These are phyloP conservation scores for mouse (Mus musculus) DNA, from an alignment of 2,113 vertebrate genomes.

Conservation along the genomic window DNA sequence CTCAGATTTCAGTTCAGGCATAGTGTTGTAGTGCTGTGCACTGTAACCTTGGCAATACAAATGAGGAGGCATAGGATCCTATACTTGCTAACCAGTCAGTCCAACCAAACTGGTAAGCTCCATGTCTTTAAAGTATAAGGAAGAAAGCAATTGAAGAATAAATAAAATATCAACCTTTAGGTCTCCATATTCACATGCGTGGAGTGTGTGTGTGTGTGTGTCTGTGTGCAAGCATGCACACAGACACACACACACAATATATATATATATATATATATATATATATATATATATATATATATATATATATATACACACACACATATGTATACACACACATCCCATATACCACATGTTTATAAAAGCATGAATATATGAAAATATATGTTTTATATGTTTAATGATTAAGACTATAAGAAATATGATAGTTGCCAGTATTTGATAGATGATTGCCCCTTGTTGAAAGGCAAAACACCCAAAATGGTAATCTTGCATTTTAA, in stretches of 20 bases:
- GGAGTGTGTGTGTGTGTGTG: too few species aligned
- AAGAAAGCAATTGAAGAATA: not conserved
- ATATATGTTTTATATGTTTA: not conserved
- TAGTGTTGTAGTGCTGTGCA: too few species aligned
- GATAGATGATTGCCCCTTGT: not conserved
- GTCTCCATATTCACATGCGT: not conserved
- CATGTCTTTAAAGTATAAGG: not conserved
- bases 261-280: too few species aligned
- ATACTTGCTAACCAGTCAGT: not conserved
- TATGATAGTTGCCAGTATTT: not conserved
- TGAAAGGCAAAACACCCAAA: constrained; percentile 12
- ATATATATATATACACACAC: not conserved
- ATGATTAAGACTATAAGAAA: not conserved
- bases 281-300: too few species aligned
- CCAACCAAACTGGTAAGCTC: not conserved
- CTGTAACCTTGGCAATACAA: not conserved
- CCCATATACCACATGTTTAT: not conserved
- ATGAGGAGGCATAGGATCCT: not conserved
- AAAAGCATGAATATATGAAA: not conserved
- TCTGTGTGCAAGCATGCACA: too few species aligned
- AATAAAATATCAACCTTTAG: not conserved
- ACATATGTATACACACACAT: not conserved
- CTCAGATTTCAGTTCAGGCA: not conserved
- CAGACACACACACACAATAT: too few species aligned
- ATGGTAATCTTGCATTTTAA: constrained; percentile 10